These are phyloP conservation scores for Panthera leo DNA, from an alignment of 2,113 vertebrate genomes.

Conservation along the genomic window DNA sequence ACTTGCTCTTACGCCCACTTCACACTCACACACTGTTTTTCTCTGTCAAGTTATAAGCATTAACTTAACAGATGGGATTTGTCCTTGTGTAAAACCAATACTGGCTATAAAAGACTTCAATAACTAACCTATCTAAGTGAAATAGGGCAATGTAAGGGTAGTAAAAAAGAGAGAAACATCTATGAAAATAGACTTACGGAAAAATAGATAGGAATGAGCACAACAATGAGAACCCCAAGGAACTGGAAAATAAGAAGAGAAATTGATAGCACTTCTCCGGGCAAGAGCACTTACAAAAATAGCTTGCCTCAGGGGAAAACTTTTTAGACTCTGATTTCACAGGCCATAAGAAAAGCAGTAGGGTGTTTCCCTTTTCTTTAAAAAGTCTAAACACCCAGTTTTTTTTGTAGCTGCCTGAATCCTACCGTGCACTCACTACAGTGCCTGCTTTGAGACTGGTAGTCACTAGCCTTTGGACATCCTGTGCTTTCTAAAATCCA, in stretches of 20 bases:
- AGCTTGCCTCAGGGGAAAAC: constrained; percentile 65
- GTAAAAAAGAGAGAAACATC: not conserved
- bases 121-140: constrained; percentile 52
- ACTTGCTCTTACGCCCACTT: not conserved
- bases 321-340: constrained; percentile 71
- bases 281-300: constrained; percentile 57
- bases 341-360: constrained; percentile 58
- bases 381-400: constrained; percentile 47
- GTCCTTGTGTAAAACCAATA: not conserved
- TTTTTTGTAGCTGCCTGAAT: constrained; percentile 45
- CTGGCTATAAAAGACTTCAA: constrained; percentile 15
- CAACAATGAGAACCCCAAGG: constrained; percentile 56
- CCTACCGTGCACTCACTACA: not conserved
- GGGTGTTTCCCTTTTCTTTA: constrained; percentile 63
- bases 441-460: constrained; percentile 32
- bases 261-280: constrained; percentile 53
- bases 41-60: constrained; percentile 29
- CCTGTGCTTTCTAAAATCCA: constrained; percentile 42
- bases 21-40: not conserved
- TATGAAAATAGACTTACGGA: constrained; percentile 25
- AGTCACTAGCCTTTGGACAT: not conserved
- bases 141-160: constrained; percentile 11
- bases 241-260: constrained; percentile 66
- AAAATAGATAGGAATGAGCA: constrained; percentile 27
- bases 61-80: constrained; percentile 19